These are phyloP conservation scores for Drosophila phalerata DNA, from an alignment of 2,888 invertebrate species.

Conservation along the genomic window DNA sequence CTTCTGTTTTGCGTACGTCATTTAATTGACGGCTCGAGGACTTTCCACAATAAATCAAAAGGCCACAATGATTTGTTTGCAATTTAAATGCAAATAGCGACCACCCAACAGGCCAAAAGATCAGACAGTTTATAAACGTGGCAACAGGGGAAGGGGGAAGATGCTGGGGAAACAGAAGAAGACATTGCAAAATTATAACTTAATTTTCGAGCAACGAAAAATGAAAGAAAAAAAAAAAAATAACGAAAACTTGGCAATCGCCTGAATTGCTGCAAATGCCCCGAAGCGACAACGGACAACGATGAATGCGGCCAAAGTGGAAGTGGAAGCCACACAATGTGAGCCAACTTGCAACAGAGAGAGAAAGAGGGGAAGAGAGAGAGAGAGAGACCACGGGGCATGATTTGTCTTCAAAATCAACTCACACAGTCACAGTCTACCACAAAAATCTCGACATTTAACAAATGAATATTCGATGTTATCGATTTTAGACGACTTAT, in stretches of 20 bases:
- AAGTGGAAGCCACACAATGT: slow-evolving; percentile 70
- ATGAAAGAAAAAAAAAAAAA: slow-evolving; percentile 22
- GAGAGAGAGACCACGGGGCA: slow-evolving; percentile 58
- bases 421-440: slow-evolving; percentile 23
- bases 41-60: slow-evolving; percentile 76
- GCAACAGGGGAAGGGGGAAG: not conserved
- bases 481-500: slow-evolving; percentile 36
- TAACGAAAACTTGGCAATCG: slow-evolving; percentile 53
- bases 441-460: slow-evolving; percentile 22
- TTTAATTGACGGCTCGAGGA: slow-evolving; percentile 71
- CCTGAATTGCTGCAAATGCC: slow-evolving; percentile 59
- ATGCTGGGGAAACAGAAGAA: slow-evolving; percentile 8
- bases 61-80: slow-evolving; percentile 74
- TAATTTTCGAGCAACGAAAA: slow-evolving; percentile 65
- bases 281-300: slow-evolving; percentile 52
- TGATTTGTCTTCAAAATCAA: slow-evolving; percentile 75
- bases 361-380: not conserved
- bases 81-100: slow-evolving; percentile 80
- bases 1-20: slow-evolving; percentile 48
- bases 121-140: not conserved
- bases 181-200: slow-evolving; percentile 71
- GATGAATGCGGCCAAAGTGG: slow-evolving; percentile 58
- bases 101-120: slow-evolving; percentile 58
- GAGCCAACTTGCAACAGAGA: slow-evolving; percentile 23
- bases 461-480: slow-evolving; percentile 39